phyloP scores from a whole-genome alignment of 2,797 vertebrate species.

The Hydrocynus forskahlii region DNA sequence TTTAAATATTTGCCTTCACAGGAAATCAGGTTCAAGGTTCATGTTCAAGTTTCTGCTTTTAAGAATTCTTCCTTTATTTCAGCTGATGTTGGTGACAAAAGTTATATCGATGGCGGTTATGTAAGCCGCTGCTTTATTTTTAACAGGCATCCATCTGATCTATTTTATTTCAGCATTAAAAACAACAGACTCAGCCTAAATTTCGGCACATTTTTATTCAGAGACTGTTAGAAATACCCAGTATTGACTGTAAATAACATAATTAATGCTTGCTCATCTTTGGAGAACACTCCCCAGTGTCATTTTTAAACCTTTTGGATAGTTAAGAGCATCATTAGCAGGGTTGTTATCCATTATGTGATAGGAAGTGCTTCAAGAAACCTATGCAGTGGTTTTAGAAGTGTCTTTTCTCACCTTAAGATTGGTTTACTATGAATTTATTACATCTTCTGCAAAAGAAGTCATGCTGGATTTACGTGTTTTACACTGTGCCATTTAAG shows the following conservation, averaged over 20 bases:
- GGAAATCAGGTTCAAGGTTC: background rate
- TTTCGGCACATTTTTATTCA: too few relatives aligned
- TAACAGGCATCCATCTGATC: background rate
- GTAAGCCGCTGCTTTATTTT: background rate
- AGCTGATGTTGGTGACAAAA: background rate
- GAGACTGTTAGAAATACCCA: too few relatives aligned
- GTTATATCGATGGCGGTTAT: background rate
- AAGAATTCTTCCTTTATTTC: background rate
- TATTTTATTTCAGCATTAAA: background rate
- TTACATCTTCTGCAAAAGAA: background rate
- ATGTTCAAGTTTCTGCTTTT: background rate
- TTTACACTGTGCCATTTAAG: background rate
- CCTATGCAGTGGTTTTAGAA: background rate
- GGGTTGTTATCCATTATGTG: background rate
- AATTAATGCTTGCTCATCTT: too few relatives aligned
- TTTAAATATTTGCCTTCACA: conserved; percentile 24
- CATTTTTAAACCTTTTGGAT: too few relatives aligned
- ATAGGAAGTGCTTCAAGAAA: background rate
- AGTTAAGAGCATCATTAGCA: too few relatives aligned
- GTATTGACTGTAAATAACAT: too few relatives aligned
- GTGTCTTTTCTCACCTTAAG: background rate
- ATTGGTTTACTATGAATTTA: background rate
- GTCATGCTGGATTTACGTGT: background rate
- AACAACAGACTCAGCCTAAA: too few relatives aligned
- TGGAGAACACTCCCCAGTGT: too few relatives aligned